Conservation (phyloP, 2,888 invertebrate genomes). For the Carcina quercana region DNA sequence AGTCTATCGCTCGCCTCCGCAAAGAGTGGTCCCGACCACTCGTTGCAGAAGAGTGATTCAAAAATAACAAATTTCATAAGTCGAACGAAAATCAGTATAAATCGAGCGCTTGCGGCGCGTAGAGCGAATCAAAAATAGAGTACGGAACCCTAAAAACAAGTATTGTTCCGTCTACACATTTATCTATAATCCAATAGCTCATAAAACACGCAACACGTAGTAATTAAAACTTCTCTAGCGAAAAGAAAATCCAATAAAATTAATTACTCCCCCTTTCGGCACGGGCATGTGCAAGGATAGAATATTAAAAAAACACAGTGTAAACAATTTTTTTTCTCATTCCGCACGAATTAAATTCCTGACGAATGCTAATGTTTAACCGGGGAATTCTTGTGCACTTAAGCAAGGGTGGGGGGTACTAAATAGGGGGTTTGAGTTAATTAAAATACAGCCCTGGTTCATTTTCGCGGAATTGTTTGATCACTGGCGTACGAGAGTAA, state of each 20-base stretch:
- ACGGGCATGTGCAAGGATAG: conserved; percentile 43
- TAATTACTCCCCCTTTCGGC: conserved; percentile 48
- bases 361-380: conserved; percentile 67
- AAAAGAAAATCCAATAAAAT: conserved; percentile 59
- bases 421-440: conserved; percentile 67
- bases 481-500: conserved; percentile 47
- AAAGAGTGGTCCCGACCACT: too few relatives aligned
- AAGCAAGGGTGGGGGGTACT: too few relatives aligned
- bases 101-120: too few relatives aligned
- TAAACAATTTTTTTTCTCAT: conserved; percentile 58
- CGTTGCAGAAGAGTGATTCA: too few relatives aligned
- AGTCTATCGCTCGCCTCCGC: too few relatives aligned
- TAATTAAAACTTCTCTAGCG: conserved; percentile 61
- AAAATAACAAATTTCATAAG: too few relatives aligned
- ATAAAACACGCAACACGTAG: conserved; percentile 35
- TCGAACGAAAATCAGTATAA: too few relatives aligned
- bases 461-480: conserved; percentile 72
- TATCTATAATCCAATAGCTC: conserved; percentile 22
- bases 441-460: conserved; percentile 66
- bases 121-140: too few relatives aligned
- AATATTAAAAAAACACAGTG: conserved; percentile 49
- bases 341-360: conserved; percentile 62
- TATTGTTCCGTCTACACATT: too few relatives aligned
- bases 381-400: conserved; percentile 69
- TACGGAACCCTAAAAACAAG: too few relatives aligned